Evolutionary conservation across 2,888 invertebrate species (phyloP).

Genomic region (Hartigia nigra): DNA sequence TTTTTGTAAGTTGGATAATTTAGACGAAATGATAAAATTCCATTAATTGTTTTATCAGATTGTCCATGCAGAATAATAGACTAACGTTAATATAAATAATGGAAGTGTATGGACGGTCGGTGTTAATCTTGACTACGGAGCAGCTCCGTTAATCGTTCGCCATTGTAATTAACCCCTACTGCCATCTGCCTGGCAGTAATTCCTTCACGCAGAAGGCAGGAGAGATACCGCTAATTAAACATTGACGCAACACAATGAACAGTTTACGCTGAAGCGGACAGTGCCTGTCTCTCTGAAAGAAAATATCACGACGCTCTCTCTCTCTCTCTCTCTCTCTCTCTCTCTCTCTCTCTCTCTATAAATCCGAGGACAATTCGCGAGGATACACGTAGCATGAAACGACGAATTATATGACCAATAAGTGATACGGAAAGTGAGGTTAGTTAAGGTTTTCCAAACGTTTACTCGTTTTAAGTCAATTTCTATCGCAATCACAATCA

Average conservation of each 20-base stretch:
- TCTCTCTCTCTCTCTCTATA: conserved; percentile 11
- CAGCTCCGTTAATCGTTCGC: conserved; percentile 22
- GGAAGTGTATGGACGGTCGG: background rate
- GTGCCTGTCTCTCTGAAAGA: background rate
- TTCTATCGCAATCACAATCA: background rate
- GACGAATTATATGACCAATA: background rate
- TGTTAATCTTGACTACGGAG: background rate
- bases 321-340: conserved; percentile 16
- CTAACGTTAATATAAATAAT: background rate
- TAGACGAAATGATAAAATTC: background rate
- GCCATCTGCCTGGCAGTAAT: conserved; percentile 12
- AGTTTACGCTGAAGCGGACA: background rate
- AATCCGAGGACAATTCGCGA: background rate
- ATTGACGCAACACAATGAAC: background rate
- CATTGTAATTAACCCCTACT: conserved; percentile 26
- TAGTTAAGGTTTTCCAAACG: background rate
- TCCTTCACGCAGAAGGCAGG: background rate
- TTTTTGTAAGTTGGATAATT: background rate
- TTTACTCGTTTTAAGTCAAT: background rate
- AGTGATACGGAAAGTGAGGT: background rate
- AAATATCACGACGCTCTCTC: background rate
- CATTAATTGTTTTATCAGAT: background rate
- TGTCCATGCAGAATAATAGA: background rate
- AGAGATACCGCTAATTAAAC: background rate
- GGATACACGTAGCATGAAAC: background rate